These are phyloP conservation scores for Anthopleura sola DNA, from an alignment of 64 coral and sea anemone genomes.

Conservation along the genomic window DNA sequence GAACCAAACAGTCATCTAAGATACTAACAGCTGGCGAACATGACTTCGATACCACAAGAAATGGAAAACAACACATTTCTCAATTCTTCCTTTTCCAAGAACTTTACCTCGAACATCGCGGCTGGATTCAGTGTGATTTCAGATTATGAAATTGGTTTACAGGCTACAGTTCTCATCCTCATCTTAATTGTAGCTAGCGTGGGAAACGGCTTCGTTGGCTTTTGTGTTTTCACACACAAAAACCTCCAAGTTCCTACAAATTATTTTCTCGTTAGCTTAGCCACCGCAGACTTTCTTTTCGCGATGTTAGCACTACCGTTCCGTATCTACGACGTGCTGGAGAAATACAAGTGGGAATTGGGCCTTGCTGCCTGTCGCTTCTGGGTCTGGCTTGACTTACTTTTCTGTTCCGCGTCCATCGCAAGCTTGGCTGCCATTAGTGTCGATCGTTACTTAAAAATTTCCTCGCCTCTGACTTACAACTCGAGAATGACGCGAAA, in stretches of 20 bases:
- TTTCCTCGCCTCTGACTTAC: constrained; percentile 76
- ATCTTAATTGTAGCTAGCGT: constrained; percentile 52
- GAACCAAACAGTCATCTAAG: neutral
- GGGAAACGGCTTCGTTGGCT: constrained; percentile 78
- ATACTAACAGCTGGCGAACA: too few relatives aligned
- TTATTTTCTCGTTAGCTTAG: constrained; percentile 85
- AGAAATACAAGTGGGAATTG: constrained; percentile 45
- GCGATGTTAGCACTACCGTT: constrained; percentile 68
- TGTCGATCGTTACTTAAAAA: constrained; percentile 89
- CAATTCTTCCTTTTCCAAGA: neutral
- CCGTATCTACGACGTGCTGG: constrained; percentile 60
- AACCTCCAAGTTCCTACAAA: constrained; percentile 83
- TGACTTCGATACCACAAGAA: neutral
- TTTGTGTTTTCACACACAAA: constrained; percentile 65
- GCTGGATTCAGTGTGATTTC: neutral
- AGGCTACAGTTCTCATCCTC: constrained; percentile 30
- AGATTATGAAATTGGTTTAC: neutral
- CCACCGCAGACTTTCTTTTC: constrained; percentile 80
- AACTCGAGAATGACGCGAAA: constrained; percentile 64
- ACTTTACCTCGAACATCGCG: neutral
- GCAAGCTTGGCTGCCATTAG: constrained; percentile 88
- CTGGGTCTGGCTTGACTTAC: constrained; percentile 85
- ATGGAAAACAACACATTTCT: neutral
- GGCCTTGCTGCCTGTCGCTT: constrained; percentile 50
- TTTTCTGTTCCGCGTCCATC: constrained; percentile 85